phyloP scores from a whole-genome alignment of 2,797 vertebrate species.

The Phrynocephalus guinanensis region DNA sequence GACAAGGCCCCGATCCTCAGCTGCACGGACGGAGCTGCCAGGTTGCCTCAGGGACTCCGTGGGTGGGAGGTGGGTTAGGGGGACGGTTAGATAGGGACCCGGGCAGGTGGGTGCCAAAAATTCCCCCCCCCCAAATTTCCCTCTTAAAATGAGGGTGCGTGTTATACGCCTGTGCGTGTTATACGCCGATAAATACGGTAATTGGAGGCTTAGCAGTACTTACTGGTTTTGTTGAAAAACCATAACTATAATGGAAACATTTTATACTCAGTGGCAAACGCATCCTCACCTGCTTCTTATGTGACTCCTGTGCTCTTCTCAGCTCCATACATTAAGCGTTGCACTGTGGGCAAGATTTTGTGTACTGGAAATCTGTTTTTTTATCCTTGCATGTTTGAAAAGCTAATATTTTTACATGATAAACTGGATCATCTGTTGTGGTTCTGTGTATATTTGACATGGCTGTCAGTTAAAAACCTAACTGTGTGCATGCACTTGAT shows the following conservation, averaged over 20 bases:
- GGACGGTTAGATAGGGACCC: too few species aligned
- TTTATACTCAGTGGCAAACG: neutral
- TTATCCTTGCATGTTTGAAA: neutral
- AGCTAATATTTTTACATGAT: neutral
- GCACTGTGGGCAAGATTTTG: accelerated
- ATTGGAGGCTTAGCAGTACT: neutral
- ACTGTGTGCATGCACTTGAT: neutral
- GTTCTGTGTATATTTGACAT: neutral
- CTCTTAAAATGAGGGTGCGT: too few species aligned
- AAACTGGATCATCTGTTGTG: neutral
- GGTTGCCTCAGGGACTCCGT: too few species aligned
- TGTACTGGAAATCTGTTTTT: neutral
- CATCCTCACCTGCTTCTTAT: neutral
- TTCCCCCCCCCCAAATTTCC: too few species aligned
- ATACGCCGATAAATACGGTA: too few species aligned
- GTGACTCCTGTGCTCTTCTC: neutral
- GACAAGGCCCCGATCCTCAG: too few species aligned
- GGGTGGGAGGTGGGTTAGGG: too few species aligned
- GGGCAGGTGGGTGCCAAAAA: too few species aligned
- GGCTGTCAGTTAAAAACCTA: neutral
- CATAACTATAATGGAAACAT: neutral
- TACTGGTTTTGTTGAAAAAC: neutral
- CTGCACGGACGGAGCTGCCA: too few species aligned
- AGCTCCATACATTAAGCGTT: neutral
- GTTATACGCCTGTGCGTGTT: too few species aligned